Percentiles rank a stretch among this genome's conserved stretches.
Conservation (phyloP, 2,113 vertebrate species). For the Rhinichthys klamathensis region DNA sequence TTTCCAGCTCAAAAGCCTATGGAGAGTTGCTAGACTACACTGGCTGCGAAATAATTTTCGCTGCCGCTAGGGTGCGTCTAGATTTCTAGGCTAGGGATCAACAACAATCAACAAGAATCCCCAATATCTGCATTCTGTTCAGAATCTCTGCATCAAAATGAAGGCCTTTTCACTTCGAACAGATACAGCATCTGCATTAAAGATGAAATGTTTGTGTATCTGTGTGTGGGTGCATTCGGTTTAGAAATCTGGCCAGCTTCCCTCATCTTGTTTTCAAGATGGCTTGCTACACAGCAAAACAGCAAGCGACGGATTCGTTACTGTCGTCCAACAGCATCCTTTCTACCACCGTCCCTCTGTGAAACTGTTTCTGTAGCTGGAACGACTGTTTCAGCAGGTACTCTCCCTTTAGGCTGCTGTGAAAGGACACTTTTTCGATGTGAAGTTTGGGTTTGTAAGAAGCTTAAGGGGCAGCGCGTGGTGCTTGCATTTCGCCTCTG, state of each 20-base stretch:
- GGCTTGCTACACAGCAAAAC: neutral
- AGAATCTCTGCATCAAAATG: neutral
- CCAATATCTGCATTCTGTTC: neutral
- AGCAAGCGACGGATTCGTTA: neutral
- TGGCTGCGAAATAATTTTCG: no score
- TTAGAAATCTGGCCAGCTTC: conserved; percentile 29
- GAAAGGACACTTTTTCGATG: neutral
- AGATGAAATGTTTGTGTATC: conserved; percentile 31
- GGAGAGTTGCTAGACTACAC: no score
- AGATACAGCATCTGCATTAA: conserved; percentile 11
- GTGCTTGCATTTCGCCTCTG: conserved; percentile 3
- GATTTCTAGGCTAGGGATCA: no score
- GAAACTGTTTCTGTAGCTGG: neutral
- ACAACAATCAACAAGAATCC: neutral
- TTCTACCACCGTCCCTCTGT: neutral
- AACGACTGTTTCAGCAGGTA: neutral
- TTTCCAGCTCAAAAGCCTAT: no score
- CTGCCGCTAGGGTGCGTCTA: no score
- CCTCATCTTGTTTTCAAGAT: conserved; percentile 19
- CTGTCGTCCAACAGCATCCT: conserved; percentile 7
- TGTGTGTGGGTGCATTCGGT: conserved; percentile 25
- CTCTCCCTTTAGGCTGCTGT: conserved; percentile 3
- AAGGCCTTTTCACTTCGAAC: neutral
- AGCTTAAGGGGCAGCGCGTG: conserved; percentile 47
- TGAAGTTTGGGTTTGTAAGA: conserved; percentile 13